Base-by-base conservation (phyloP, 92 coral and sea anemone genomes). In the Montipora capitata region DNA sequence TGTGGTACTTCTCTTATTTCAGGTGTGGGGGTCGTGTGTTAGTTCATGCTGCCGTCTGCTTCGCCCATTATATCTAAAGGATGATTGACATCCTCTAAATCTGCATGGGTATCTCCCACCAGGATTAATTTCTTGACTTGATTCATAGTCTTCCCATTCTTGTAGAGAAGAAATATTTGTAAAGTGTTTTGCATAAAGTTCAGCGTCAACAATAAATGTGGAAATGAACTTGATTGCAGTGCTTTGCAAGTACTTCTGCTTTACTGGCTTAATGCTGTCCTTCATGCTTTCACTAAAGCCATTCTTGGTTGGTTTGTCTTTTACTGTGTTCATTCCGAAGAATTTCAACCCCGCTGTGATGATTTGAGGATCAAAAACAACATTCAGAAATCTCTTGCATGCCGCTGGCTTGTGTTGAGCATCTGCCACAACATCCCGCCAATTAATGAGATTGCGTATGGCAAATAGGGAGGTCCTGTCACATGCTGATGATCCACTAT, bases 11-110 rank as follows among this genome's bases (percentile, higher is more conserved):
- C 69, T n/a, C 52, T 74, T 48, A 91, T 81, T 1, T 10, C 51
- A 7, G 77, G 82, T 52, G 93, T n/a, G 93, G 65, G 90, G 85
- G 71, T 93, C 58, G 74, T 84, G 87, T 8, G 88, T 3, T 72
- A 93, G 44, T 62, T 90, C 96, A 80, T 89, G 96, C n/a, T 91
- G 68, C 89, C 76, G 7, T 56, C 94, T 81, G 7, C 5, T 35
- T 10, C 40, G 83, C 0, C 94, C 92, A 72, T 91, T 85, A 43
- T 81, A 58, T 67, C 67, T 81, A 40, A 75, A 91, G 1, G 91
- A 66, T 3, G 49, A 11, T 9, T 48, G 5, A 40, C 91, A 91
- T 10, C 92, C 94, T 14, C 38, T 38, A 61, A 65, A 74, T 16
- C 89, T 65, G 58, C 94, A 91, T 0, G 62, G 62, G 62, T 56